Evolutionary conservation across 2,797 vertebrate genomes (phyloP), one percentile per base, ranked within the genome.

Genomic region (Philypnodon macrostomus): DNA sequence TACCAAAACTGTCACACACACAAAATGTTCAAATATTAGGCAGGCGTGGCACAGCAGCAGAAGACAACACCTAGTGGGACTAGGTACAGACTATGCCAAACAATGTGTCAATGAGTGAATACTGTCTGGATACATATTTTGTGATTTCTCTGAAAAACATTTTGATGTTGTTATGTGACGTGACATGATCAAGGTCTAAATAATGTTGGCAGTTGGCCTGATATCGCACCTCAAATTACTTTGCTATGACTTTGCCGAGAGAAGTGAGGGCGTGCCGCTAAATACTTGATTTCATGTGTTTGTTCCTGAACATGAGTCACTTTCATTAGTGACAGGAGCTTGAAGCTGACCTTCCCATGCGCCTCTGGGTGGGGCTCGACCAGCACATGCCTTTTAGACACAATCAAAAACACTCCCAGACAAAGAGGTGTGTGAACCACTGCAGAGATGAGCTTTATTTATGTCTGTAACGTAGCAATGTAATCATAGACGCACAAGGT

Each of bases 331-430:
- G 16, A 2, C 47, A 58, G 61, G 4, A 35, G 53, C 48, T 51
- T 19, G 40, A n/a, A 59, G 73, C 30, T 6, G 72, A 68, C 68
- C 68, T 67, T 24, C 69, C 69, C 52, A 14, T 69, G 61, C 61
- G 58, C 49, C 54, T 53, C 56, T 76, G 67, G 85, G 85, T 81
- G 87, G 67, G 85, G 14, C 81, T 15, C 14, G 5, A 42, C 55
- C 40, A 49, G 39, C 37, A 65, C 79, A 86, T 84, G 78, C 80
- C 84, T 63, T n/a, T n/a, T 37, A 73, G 57, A 57, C 35, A 12
- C 53, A 63, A 52, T 70, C 58, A 70, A n/a, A 36, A 75, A 72
- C 79, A 81, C 81, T 75, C 83, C 81, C 81, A 50, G 55, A 61
- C 60, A 52, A 21, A 16, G 40, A 75, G 58, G 79, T 65, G 67